Evolutionary conservation across 2,888 invertebrate species (phyloP), one percentile per base, ranked within the genome.

Genomic region (Oscheius sp.): DNA sequence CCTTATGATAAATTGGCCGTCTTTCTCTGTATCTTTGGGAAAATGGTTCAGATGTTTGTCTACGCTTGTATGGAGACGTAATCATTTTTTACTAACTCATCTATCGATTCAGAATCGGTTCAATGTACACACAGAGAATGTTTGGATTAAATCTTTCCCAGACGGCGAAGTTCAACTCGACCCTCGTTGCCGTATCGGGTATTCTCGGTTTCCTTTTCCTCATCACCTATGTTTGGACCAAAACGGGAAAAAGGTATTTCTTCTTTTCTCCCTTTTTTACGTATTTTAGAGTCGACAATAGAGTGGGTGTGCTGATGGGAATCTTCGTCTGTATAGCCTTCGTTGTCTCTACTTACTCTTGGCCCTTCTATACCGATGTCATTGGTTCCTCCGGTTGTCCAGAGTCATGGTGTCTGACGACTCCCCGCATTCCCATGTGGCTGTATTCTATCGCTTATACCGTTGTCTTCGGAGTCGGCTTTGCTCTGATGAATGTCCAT

Each of bases 11-110:
- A 64, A 28, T 9, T 70, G 30, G 67, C 70, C 3, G 54, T 72
- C 2, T 57, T 67, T 12, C 22, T 72, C 17, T 72, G 72, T 41
- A 62, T 72, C n/a, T 20, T 33, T 22, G 66, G 63, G 28, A 56
- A 67, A 45, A 65, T 72, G 62, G 61, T 70, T n/a, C 72, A 72
- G 54, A 65, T 65, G 69, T 64, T 72, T 36, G 59, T 72, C 51
- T 72, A 72, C 61, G 72, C 72, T n/a, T 65, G 66, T 51, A 59
- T 67, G 26, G 68, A 69, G 28, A 69, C 66, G 68, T 72, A 24
- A 54, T 9, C 14, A 9, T 36, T 36, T 14, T 9, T 36, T 36
- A 36, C 8, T n/a, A 36, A 9, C 8, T 36, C 36, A 36, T 8
- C 14, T 36, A 36, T 36, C 8, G 36, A 14, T 36, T 9, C 14